phyloP scores from a whole-genome alignment of 2,888 invertebrate species.

The Eugnorisma glareosa region DNA sequence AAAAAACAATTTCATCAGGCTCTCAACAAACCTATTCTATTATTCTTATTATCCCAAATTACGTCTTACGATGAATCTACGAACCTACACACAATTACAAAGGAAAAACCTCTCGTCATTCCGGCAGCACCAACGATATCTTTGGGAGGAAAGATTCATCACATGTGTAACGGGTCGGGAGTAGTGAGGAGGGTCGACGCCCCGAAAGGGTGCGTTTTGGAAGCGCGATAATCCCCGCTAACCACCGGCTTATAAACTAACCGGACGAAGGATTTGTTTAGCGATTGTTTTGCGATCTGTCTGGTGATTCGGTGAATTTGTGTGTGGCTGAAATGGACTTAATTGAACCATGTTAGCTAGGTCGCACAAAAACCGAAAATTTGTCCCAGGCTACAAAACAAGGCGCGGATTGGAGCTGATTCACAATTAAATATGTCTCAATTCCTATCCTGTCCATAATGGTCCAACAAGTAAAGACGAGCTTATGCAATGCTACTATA shows the following conservation, averaged over 20 bases:
- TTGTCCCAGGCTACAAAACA: neutral
- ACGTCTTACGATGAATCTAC: conserved; percentile 18
- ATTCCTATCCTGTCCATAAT: neutral
- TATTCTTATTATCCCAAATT: conserved; percentile 48
- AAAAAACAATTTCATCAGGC: conserved; percentile 21
- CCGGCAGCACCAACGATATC: conserved; percentile 37
- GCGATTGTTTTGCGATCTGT: conserved; percentile 51
- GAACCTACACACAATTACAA: conserved; percentile 35
- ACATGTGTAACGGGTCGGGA: conserved; percentile 57
- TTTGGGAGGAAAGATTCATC: conserved; percentile 62
- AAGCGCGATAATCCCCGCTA: conserved; percentile 69
- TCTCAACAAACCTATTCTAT: conserved; percentile 19
- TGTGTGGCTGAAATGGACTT: conserved; percentile 2
- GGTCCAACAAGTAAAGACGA: neutral
- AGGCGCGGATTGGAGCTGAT: neutral
- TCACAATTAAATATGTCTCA: neutral
- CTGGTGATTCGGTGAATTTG: conserved; percentile 38
- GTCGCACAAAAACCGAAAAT: neutral
- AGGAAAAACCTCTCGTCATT: conserved; percentile 39
- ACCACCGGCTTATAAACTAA: conserved; percentile 66
- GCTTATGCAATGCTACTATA: neutral
- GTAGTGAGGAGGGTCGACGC: conserved; percentile 66
- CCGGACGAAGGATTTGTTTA: conserved; percentile 45
- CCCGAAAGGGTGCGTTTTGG: conserved; percentile 68
- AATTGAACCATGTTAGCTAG: neutral